phyloP scores from a whole-genome alignment of 2,113 vertebrate species.

The Saimiri boliviensis region DNA sequence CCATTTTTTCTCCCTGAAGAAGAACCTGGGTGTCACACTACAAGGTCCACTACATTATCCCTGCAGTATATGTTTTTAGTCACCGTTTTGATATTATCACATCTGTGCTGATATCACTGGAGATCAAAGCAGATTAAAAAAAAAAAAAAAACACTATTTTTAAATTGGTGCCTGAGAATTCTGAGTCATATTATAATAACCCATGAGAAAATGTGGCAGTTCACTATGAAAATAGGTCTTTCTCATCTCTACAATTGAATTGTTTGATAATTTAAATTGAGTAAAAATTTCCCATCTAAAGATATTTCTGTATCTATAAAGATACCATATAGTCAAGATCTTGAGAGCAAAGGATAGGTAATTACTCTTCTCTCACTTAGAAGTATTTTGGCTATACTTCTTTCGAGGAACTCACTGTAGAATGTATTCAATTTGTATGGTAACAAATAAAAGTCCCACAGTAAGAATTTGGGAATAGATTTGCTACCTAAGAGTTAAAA shows the following conservation, averaged over 20 bases:
- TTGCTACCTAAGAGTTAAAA: not conserved
- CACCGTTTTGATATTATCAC: not conserved
- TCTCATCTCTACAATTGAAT: not conserved
- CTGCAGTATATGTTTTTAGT: not conserved
- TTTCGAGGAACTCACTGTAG: not conserved
- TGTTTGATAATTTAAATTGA: not conserved
- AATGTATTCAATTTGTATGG: not conserved
- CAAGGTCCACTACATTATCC: not conserved
- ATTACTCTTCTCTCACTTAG: not conserved
- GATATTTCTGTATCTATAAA: not conserved
- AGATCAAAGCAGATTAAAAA: constrained; percentile 64
- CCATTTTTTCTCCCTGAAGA: not conserved
- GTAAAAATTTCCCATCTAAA: not conserved
- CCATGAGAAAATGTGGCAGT: constrained; percentile 1
- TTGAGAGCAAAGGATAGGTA: not conserved
- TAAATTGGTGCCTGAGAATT: constrained; percentile 45
- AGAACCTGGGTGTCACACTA: not conserved
- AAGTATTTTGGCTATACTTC: not conserved
- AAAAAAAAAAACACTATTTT: not conserved
- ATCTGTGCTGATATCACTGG: constrained; percentile 44
- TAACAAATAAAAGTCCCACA: not conserved
- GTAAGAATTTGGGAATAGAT: not conserved
- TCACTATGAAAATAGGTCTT: not conserved
- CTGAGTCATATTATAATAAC: not conserved
- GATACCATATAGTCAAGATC: not conserved